Base-by-base conservation (phyloP, 2,888 invertebrate genomes). In the Lasioglossum lativentre region DNA sequence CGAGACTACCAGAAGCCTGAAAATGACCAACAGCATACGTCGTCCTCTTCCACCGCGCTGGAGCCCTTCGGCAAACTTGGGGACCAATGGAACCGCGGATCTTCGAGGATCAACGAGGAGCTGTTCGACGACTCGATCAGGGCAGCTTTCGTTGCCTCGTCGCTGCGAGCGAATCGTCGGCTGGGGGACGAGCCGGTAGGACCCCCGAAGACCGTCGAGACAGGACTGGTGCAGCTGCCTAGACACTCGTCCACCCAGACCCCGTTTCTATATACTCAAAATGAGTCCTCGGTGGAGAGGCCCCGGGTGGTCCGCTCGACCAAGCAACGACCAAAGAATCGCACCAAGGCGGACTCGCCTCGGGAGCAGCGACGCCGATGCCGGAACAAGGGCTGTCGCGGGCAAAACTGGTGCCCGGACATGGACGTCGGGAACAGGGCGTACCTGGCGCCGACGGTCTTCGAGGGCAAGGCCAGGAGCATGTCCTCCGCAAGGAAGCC, bases 381-480 rank as follows among this genome's bases (percentile, higher is more conserved):
- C 85, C 92, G 93, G 63, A 93, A 92, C 86, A 94, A 93, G 86
- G 91, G 93, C 82, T 93, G 93, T 80, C 91, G 92, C 68, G 93
- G 92, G 8, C 90, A 94, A 81, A 94, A 95, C 89, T 96, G 96
- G 95, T 96, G 97, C 93, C 96, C 96, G 70, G 96, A 96, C 87
- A 96, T 96, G 90, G 97, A 97, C 95, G 96, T 97, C 82, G 96
- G 96, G 75, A 96, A 96, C 92, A 95, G 97, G 91, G 97, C 97
- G 38, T 97, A 95, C 94, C 95, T 96, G 87, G 97, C 97, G 87
- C 96, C 96, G 89, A 97, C 96, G 79, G 97, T 97, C 74, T 96
- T 97, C 94, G 96, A 96, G 94, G 97, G 97, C 85, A 96, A 96
- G 93, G 97, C 96, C 83, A 95, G 96, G 88, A 97, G 97, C 89